Evolutionary conservation across 2,797 vertebrate genomes (phyloP).

Genomic region (Onychomys arenicola): DNA sequence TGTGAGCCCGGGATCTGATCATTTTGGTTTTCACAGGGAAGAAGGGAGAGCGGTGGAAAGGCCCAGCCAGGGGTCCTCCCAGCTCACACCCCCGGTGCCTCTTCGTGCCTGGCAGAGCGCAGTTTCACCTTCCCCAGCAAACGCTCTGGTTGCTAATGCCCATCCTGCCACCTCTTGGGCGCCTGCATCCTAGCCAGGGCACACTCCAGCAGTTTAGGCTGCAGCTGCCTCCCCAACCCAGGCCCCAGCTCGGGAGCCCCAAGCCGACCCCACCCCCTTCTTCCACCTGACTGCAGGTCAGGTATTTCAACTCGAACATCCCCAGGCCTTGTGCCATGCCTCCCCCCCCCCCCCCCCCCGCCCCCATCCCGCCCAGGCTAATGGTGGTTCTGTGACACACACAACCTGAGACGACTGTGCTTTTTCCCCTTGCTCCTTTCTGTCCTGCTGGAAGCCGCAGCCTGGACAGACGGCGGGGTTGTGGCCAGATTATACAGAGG

Average conservation of each 20-base stretch:
- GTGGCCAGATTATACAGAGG: not conserved
- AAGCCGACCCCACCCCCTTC: not conserved
- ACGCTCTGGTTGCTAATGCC: not conserved
- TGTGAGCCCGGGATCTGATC: not conserved
- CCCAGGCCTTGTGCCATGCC: not conserved
- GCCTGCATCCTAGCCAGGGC: not conserved
- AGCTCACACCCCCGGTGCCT: not conserved
- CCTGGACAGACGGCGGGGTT: not conserved
- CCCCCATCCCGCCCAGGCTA: not conserved
- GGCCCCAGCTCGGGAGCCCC: not conserved
- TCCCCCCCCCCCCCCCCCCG: accelerated
- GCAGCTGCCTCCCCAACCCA: not conserved
- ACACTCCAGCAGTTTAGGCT: not conserved
- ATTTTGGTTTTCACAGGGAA: not conserved
- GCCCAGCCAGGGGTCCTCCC: not conserved
- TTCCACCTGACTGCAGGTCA: slow-evolving; percentile 50
- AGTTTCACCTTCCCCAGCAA: not conserved
- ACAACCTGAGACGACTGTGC: not conserved
- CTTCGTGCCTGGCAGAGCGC: not conserved
- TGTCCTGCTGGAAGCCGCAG: not conserved
- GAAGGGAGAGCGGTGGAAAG: not conserved
- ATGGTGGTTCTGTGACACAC: not conserved
- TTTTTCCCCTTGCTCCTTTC: not conserved
- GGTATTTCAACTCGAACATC: slow-evolving; percentile 10
- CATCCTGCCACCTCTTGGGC: not conserved